phyloP scores from a whole-genome alignment of 2,113 vertebrate species.

The Furnarius figulus region DNA sequence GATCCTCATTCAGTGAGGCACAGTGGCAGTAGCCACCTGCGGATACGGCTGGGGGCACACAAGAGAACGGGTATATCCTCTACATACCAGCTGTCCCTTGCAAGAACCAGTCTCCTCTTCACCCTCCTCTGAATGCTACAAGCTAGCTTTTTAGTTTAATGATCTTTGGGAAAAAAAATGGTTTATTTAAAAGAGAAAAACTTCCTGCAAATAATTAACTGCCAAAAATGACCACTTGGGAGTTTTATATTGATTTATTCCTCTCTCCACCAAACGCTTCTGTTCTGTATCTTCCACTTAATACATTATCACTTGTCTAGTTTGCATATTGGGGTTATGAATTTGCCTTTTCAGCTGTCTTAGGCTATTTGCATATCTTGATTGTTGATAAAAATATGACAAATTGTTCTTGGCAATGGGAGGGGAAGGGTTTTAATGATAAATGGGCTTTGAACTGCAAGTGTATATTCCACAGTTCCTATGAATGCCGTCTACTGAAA shows the following conservation, averaged over 20 bases:
- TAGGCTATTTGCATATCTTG: slow-evolving; percentile 47
- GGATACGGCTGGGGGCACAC: slow-evolving; percentile 47
- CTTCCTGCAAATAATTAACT: slow-evolving; percentile 69
- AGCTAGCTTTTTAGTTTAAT: slow-evolving; percentile 49
- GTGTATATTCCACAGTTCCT: neutral
- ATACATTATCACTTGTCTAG: slow-evolving; percentile 36
- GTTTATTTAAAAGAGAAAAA: slow-evolving; percentile 52
- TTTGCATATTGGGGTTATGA: slow-evolving; percentile 52
- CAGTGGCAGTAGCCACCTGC: slow-evolving; percentile 55
- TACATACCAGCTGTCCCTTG: slow-evolving; percentile 51
- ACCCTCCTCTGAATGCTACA: slow-evolving; percentile 45
- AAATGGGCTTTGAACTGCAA: slow-evolving; percentile 40
- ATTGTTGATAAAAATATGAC: slow-evolving; percentile 70
- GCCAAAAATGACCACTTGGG: slow-evolving; percentile 57
- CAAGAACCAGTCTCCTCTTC: slow-evolving; percentile 32
- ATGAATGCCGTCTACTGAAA: slow-evolving; percentile 8
- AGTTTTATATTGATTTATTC: slow-evolving; percentile 55
- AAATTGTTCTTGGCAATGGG: slow-evolving; percentile 63
- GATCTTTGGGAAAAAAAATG: neutral
- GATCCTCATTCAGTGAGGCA: slow-evolving; percentile 37
- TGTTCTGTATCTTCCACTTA: slow-evolving; percentile 12
- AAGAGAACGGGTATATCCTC: slow-evolving; percentile 61
- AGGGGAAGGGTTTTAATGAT: slow-evolving; percentile 47
- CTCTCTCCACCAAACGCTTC: neutral
- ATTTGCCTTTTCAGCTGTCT: slow-evolving; percentile 58